These are phyloP conservation scores for Rallus limicola DNA, from an alignment of 2,113 vertebrate genomes.

Conservation along the genomic window DNA sequence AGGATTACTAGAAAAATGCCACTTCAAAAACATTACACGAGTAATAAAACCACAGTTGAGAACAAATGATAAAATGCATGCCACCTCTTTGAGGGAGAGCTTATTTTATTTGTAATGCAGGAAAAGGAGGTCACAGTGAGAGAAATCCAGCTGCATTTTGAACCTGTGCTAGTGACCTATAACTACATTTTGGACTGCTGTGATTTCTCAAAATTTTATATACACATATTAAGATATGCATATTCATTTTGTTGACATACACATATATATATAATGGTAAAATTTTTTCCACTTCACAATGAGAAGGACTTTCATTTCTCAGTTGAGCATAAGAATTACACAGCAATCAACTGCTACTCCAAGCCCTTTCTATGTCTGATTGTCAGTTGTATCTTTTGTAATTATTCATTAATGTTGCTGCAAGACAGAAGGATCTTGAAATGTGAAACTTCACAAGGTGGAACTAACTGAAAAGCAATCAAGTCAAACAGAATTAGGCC, in stretches of 20 bases:
- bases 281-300: background rate
- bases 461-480: background rate
- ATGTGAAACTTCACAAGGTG: background rate
- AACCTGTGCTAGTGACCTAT: background rate
- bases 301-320: background rate
- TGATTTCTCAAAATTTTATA: background rate
- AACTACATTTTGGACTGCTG: background rate
- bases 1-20: constrained; percentile 3
- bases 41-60: background rate
- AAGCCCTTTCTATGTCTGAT: background rate
- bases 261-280: background rate
- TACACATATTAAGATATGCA: background rate
- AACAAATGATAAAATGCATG: background rate
- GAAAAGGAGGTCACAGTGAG: background rate
- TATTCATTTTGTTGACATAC: background rate
- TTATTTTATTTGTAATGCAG: background rate
- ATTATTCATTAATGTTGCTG: background rate
- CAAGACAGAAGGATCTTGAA: background rate
- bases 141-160: background rate
- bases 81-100: background rate
- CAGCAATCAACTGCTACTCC: background rate
- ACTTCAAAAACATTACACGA: background rate
- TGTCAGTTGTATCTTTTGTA: background rate
- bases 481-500: background rate
- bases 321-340: background rate